Percentiles rank a stretch among this genome's conserved stretches.
Conservation (phyloP, 2,113 vertebrate genomes). For the Romanogobio albipinnatus region DNA sequence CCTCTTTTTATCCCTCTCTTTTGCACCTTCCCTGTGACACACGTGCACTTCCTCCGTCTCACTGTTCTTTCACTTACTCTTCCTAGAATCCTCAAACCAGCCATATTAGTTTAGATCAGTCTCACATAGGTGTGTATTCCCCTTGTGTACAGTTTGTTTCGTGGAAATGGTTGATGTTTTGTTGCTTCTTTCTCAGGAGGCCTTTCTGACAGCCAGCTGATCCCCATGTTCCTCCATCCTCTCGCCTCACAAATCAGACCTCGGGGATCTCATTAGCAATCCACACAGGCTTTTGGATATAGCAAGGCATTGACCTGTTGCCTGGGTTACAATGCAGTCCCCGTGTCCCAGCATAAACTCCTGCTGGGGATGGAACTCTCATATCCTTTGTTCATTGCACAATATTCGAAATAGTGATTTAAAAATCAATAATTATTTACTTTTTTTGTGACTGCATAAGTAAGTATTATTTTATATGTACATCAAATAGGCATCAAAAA, state of each 20-base stretch:
- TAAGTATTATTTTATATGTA: background rate
- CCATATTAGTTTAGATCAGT: background rate
- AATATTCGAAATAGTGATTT: background rate
- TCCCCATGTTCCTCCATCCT: slow-evolving; percentile 46
- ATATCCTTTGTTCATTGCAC: slow-evolving; percentile 4
- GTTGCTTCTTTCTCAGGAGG: slow-evolving; percentile 46
- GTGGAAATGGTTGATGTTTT: slow-evolving; percentile 44
- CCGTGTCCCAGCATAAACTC: slow-evolving; percentile 41
- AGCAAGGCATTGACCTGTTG: slow-evolving; percentile 43
- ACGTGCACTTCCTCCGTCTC: background rate
- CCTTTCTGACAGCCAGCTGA: slow-evolving; percentile 49
- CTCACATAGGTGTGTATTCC: background rate
- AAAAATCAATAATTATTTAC: too few relatives aligned
- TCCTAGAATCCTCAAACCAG: background rate
- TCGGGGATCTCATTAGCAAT: slow-evolving; percentile 55
- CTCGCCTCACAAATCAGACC: slow-evolving; percentile 37
- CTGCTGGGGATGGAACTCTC: slow-evolving; percentile 9
- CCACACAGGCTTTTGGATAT: slow-evolving; percentile 25
- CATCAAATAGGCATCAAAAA: background rate
- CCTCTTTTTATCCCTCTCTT: background rate
- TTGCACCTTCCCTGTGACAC: background rate
- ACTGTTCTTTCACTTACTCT: slow-evolving; percentile 1
- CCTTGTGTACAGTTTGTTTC: slow-evolving; percentile 17
- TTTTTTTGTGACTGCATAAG: too few relatives aligned
- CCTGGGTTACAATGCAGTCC: slow-evolving; percentile 45